Evolutionary conservation across 2,113 vertebrate species (phyloP).

Genomic region (Rynchops niger): DNA sequence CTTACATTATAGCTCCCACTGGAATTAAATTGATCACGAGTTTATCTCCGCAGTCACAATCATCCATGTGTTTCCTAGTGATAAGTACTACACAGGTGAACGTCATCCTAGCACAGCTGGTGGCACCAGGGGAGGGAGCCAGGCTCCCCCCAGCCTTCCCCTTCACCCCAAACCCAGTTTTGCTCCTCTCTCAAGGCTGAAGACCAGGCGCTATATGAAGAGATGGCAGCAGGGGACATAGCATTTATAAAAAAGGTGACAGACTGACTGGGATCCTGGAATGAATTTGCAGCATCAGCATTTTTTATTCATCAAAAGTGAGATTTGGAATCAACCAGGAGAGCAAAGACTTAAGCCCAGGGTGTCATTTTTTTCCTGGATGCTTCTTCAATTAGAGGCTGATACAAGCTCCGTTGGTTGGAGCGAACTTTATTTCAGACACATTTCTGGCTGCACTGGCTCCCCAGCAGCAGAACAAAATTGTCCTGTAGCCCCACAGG

Average conservation of each 20-base stretch:
- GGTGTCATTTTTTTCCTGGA: not conserved
- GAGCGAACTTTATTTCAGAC: not conserved
- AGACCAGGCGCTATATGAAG: not conserved
- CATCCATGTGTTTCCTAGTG: not conserved
- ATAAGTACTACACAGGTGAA: not conserved
- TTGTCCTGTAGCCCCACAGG: not conserved
- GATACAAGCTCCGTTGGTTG: not conserved
- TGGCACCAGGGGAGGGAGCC: not conserved
- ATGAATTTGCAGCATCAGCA: not conserved
- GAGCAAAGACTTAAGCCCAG: not conserved
- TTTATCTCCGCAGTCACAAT: not conserved
- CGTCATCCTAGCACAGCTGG: not conserved
- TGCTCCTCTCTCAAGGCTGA: not conserved
- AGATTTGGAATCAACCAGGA: not conserved
- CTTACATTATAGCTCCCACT: not conserved
- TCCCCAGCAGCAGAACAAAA: not conserved
- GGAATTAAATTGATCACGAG: not conserved
- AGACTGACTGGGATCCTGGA: not conserved
- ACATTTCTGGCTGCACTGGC: not conserved
- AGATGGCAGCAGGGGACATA: not conserved
- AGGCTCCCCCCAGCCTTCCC: not conserved
- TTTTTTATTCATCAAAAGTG: not conserved
- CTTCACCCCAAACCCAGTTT: not conserved
- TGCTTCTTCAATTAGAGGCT: not conserved
- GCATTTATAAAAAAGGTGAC: not conserved